A percentile compares a stretch with the other conserved stretches of the same genome.
Evolutionary conservation across 2,113 vertebrate species (phyloP).

Genomic region (Pantherophis guttatus): DNA sequence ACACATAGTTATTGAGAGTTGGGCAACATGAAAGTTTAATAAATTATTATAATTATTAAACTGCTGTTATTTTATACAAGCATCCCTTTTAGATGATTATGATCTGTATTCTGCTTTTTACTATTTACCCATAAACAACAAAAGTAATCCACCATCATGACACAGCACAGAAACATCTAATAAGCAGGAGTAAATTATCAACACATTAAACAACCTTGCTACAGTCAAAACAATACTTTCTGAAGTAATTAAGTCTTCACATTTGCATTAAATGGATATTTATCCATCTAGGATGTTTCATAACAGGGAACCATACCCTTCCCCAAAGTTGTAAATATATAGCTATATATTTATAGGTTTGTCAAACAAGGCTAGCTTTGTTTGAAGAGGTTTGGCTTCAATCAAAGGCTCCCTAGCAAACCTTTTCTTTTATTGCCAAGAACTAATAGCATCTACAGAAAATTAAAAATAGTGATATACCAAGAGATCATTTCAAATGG

Average conservation of each 20-base stretch:
- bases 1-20: not conserved
- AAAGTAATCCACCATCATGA: not conserved
- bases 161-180: not conserved
- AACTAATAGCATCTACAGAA: not conserved
- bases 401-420: not conserved
- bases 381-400: not conserved
- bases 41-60: not conserved
- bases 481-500: not conserved
- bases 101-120: not conserved
- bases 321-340: not conserved
- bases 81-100: not conserved
- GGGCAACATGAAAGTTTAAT: not conserved
- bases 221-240: not conserved
- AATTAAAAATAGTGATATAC: not conserved
- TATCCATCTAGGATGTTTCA: not conserved
- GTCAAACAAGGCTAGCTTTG: not conserved
- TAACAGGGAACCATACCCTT: not conserved
- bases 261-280: not conserved
- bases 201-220: not conserved
- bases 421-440: too few relatives aligned
- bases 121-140: not conserved
- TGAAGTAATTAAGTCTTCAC: not conserved
- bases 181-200: not conserved
- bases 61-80: not conserved
- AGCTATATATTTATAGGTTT: not conserved